Base-by-base conservation (phyloP, 2,888 invertebrate species). In the Harmothoe impar region DNA sequence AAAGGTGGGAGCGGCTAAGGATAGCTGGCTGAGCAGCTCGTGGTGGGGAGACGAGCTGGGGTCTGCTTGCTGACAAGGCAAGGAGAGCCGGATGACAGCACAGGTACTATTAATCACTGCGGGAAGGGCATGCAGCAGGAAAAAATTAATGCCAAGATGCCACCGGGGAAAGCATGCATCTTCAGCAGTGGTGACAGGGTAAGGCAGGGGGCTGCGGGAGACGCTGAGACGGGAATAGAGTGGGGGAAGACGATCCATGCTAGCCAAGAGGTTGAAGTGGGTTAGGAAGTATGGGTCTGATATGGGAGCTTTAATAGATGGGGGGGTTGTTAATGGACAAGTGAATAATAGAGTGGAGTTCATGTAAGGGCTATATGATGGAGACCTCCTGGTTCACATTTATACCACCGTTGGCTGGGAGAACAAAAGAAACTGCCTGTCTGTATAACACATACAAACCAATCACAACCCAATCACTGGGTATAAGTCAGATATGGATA, bases 61-160 rank as follows among this genome's bases (percentile, higher is more conserved):
- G 81, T 81, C 81, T 81, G 81, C 43, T 43, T 17, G 81, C 81
- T 43, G 81, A 81, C 81, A 81, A 43, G n/a, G 35, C 20, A n/a
- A 35, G 81, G 25, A 17, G 31, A 81, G 81, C 20, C 7, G 35
- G 23, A 81, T 81, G 81, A 81, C 81, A n/a, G 81, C 33, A 81
- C 81, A 81, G 81, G 81, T 81, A 81, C 81, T n/a, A 81, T 81
- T 81, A 81, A 81, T 81, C 81, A 81, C n/a, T 7, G 43, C 3
- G 43, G 43, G 35, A 35, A 81, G 81, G 81, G 35, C 81, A 81
- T 20, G 15, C 77, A 0, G 43, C 35, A 81, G 43, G 43, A 81
- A 81, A 81, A 43, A 35, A 81, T 17, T 33, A 81, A 81, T 81
- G 81, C 43, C 43, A 33, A 35, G 81, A 81, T 20, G 81, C 81